These are phyloP conservation scores for Furcifer pardalis DNA, from an alignment of 2,797 vertebrate species.

Conservation along the genomic window DNA sequence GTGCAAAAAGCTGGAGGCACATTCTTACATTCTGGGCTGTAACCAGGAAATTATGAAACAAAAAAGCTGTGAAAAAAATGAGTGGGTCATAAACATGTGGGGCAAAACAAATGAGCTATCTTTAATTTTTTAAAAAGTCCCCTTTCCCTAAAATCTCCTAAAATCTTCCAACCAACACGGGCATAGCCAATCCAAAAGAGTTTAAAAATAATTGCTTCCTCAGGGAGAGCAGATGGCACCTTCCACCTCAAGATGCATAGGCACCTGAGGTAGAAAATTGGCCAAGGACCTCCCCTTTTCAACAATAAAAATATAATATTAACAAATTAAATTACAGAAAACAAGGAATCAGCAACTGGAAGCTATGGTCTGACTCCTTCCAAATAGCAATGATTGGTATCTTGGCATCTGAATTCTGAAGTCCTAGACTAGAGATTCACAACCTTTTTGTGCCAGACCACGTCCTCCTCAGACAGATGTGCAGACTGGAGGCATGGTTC, in stretches of 20 bases:
- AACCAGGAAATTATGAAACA: not conserved
- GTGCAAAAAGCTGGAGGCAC: not conserved
- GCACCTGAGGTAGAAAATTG: not conserved
- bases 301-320: not conserved
- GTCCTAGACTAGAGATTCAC: too few relatives aligned
- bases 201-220: not conserved
- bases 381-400: too few relatives aligned
- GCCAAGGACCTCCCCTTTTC: not conserved
- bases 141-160: too few relatives aligned
- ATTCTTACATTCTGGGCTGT: slow-evolving; percentile 14
- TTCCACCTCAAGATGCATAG: not conserved
- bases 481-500: too few relatives aligned
- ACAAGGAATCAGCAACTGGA: too few relatives aligned
- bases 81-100: not conserved
- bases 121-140: not conserved
- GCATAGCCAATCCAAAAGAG: too few relatives aligned
- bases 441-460: too few relatives aligned
- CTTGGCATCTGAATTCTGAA: too few relatives aligned
- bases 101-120: not conserved
- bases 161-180: too few relatives aligned
- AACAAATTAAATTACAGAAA: too few relatives aligned
- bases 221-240: not conserved
- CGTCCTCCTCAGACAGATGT: too few relatives aligned
- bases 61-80: not conserved
- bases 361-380: too few relatives aligned